Base-by-base conservation (phyloP, 2,113 vertebrate genomes). In the Ptilonorhynchus violaceus region DNA sequence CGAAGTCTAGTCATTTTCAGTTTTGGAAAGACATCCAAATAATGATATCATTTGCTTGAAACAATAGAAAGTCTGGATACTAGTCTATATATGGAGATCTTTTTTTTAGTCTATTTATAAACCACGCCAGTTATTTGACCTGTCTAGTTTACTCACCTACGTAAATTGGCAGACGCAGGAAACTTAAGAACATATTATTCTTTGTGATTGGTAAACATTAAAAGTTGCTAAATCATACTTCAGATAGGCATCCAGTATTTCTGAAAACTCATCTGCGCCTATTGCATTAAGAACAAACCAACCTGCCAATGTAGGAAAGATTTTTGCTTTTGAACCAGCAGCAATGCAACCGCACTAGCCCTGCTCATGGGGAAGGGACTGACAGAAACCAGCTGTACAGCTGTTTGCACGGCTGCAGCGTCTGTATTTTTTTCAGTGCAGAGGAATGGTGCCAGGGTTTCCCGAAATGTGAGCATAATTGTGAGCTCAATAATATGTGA, bases 61-160 rank as follows among this genome's bases (percentile, higher is more conserved):
- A 97, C 96, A 97, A 97, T 96, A 97, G 96, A 96, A 97, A 96
- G 97, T 95, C 97, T 96, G 96, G 97, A 94, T 94, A 63, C 89
- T 97, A 93, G 78, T 96, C 97, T 97, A 97, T 97, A 96, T 96
- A 97, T 78, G 97, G 97, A 93, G 74, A 77, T 92, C 88, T 91
- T 94, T 91, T 75, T 94, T 95, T 92, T 63, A 84, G 89, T 88
- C 97, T 97, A 97, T 96, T 97, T 95, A 95, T 96, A 96, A 97
- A 96, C 91, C 86, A 96, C 62, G 37, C 84, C 92, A 92, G 95
- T 76, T 95, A 94, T 96, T 96, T 97, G 96, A 96, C 93, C 96
- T 96, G 94, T 96, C 96, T 96, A 92, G 93, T 97, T 96, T 91
- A 91, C 89, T 94, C 91, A 97, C 96, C 96, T 95, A 96, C 89